Evolutionary conservation across 2,888 invertebrate species (phyloP).

Genomic region (Tholera decimalis): DNA sequence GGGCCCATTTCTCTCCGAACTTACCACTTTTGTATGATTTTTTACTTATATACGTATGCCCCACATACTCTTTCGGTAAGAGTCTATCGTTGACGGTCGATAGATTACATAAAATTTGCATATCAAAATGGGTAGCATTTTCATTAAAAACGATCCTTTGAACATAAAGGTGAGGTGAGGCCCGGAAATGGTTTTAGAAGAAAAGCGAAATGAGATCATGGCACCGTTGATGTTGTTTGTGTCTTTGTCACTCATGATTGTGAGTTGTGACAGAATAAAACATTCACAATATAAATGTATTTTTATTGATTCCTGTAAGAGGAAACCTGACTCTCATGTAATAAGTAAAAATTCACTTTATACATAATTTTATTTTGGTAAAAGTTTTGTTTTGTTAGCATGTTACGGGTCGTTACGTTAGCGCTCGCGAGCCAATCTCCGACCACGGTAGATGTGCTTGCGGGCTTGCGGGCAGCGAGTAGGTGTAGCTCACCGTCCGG

Average conservation of each 20-base stretch:
- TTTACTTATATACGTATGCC: conserved; percentile 1
- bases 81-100: conserved; percentile 48
- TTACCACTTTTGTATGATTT: not conserved
- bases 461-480: too few relatives aligned
- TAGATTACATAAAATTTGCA: conserved; percentile 64
- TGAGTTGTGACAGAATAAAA: not conserved
- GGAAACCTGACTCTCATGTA: too few relatives aligned
- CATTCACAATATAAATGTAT: too few relatives aligned
- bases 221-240: conserved; percentile 15
- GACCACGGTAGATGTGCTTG: too few relatives aligned
- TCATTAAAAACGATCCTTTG: conserved; percentile 67
- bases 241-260: conserved; percentile 18
- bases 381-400: too few relatives aligned
- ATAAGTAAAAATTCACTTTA: too few relatives aligned
- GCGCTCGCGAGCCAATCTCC: too few relatives aligned
- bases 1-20: too few relatives aligned
- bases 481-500: too few relatives aligned
- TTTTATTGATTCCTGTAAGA: too few relatives aligned
- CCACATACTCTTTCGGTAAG: conserved; percentile 41
- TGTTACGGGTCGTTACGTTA: too few relatives aligned
- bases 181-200: conserved; percentile 48
- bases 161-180: conserved; percentile 50
- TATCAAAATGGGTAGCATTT: conserved; percentile 66
- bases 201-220: conserved; percentile 27
- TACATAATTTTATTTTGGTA: too few relatives aligned